A percentile compares a stretch with the other conserved stretches of the same genome.
Conservation (phyloP, 2,888 invertebrate genomes). For the Hypomecis atomaria region DNA sequence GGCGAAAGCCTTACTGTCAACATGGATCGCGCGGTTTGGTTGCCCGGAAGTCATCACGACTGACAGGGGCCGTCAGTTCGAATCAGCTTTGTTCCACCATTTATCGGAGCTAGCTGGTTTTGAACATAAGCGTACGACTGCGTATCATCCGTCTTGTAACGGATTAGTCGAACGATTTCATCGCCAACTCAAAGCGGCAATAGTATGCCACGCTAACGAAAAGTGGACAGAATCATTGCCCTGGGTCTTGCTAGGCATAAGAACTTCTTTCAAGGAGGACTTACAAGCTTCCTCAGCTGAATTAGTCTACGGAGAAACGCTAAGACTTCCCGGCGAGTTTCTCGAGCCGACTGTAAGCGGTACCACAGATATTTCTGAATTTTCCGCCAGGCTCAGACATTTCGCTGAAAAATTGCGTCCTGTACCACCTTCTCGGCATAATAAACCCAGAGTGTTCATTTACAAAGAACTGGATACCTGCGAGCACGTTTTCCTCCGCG, state of each 20-base stretch:
- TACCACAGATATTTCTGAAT: slow-evolving; percentile 30
- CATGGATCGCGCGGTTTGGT: slow-evolving; percentile 47
- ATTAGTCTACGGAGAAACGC: slow-evolving; percentile 18
- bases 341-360: not conserved
- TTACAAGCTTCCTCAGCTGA: slow-evolving; percentile 29
- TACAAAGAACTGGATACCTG: slow-evolving; percentile 43
- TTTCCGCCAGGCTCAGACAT: slow-evolving; percentile 34
- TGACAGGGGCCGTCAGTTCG: slow-evolving; percentile 60
- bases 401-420: slow-evolving; percentile 36
- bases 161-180: slow-evolving; percentile 33
- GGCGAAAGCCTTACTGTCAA: slow-evolving; percentile 50
- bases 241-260: slow-evolving; percentile 27
- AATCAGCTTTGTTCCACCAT: slow-evolving; percentile 32
- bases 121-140: slow-evolving; percentile 27
- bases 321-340: slow-evolving; percentile 28
- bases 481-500: slow-evolving; percentile 44
- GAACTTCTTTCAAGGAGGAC: slow-evolving; percentile 32
- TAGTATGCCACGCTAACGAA: slow-evolving; percentile 25
- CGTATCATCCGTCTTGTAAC: slow-evolving; percentile 34
- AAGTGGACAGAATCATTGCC: slow-evolving; percentile 27
- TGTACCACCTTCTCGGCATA: slow-evolving; percentile 37
- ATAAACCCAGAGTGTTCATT: slow-evolving; percentile 37
- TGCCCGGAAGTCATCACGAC: slow-evolving; percentile 52
- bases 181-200: slow-evolving; percentile 35
- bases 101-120: slow-evolving; percentile 21